Evolutionary conservation across 2,888 invertebrate species (phyloP).

Genomic region (Machimus rusticus): DNA sequence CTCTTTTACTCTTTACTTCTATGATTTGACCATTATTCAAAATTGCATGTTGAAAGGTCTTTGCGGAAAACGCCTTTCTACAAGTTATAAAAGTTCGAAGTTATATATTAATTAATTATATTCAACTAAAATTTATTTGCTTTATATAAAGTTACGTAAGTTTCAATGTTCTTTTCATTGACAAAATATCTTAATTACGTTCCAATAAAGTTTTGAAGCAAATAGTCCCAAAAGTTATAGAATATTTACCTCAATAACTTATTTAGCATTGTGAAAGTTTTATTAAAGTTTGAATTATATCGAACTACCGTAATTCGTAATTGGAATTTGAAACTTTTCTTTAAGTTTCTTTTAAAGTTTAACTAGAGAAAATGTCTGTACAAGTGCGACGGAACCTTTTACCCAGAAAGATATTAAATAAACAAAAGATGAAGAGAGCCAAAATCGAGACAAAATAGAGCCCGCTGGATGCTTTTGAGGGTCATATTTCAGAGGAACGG

Average conservation of each 20-base stretch:
- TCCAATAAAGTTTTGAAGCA: not conserved
- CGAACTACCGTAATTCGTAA: not conserved
- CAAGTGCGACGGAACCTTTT: not conserved
- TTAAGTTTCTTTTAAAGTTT: not conserved
- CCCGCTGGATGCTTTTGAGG: not conserved
- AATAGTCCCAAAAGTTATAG: not conserved
- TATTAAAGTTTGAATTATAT: not conserved
- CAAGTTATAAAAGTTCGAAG: too few relatives aligned
- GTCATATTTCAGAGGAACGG: not conserved
- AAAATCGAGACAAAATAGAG: not conserved
- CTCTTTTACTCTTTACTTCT: too few relatives aligned
- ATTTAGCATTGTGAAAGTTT: not conserved
- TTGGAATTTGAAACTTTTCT: not conserved
- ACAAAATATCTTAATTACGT: not conserved
- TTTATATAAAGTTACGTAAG: not conserved
- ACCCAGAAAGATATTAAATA: not conserved
- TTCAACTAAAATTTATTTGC: not conserved
- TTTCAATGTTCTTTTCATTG: not conserved
- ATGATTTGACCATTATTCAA: too few relatives aligned
- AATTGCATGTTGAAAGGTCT: too few relatives aligned
- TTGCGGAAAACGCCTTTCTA: too few relatives aligned
- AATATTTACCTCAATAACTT: not conserved
- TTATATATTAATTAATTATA: not conserved
- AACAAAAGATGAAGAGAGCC: not conserved
- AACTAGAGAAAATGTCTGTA: not conserved